Base-by-base conservation (phyloP, 2,888 invertebrate genomes). In the Autographa gamma region DNA sequence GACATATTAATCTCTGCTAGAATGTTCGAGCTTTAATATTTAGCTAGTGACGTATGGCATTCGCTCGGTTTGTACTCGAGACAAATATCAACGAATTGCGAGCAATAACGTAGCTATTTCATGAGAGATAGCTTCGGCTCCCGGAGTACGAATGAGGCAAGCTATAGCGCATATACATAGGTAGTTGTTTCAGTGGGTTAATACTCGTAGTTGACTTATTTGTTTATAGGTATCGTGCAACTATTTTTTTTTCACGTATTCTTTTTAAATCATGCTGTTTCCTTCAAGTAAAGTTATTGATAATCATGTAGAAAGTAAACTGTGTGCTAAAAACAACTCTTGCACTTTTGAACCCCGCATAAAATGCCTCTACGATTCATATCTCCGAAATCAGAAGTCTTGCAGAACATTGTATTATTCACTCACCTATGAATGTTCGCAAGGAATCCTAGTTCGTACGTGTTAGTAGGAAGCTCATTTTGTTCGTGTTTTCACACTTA, bases 1-100 rank as follows among this genome's bases (percentile, higher is more conserved):
- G 91, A 92, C 90, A 89, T 90, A 90, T 90, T 92, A 92, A 92
- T 92, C 90, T 91, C 89, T 85, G 86, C 84, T 77, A 81, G 85
- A 81, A 80, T 87, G 78, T 76, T 76, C 83, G 73, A 82, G 86
- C 83, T 86, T 90, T 89, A 88, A 90, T 90, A 90, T 90, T 86
- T 85, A 82, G 85, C 78, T 76, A 69, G 82, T 82, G 86, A 84
- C 83, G 84, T 85, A 84, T 82, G 77, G 79, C 79, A 80, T 77
- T 70, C 71, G 69, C 79, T 59, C 66, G 77, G 76, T 81, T 69
- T 60, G 52, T 69, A 56, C 75, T 69, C 82, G 71, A 83, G 75
- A 84, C 85, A 88, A 87, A 88, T 81, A 82, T 66, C 76, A 69
- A 69, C 59, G 73, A 74, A 74, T 73, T 67, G 73, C 63, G 31